Evolutionary conservation across 2,113 vertebrate genomes (phyloP), one percentile per base, ranked within the genome.

Genomic region (Beaufortia kweichowensis): DNA sequence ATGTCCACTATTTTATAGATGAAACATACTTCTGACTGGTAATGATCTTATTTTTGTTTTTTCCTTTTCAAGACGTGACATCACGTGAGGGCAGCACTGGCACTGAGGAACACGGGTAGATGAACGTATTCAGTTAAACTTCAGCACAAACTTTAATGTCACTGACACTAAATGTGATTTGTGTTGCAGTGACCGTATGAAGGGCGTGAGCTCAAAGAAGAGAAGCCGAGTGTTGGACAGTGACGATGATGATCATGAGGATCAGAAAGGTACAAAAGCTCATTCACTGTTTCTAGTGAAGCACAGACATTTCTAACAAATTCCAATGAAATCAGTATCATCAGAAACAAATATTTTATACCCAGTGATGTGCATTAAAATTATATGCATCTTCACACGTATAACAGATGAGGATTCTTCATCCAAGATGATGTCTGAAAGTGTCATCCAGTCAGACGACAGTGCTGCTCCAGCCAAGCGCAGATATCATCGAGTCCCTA

Each of bases 211-310:
- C 0, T 83, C 83, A 2, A 41, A 82, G 29, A 95, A 92, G 88
- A 92, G 94, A 85, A 90, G 78, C 28, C 84, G 93, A 33, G 84
- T 92, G 67, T 77, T 94, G 6, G 89, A 94, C 35, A 92, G 93
- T 0, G 91, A 94, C 10, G 81, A 86, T 5, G 79, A 80, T 15
- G 78, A 75, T 9, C 28, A 75, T 33, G 73, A 72, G 24, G 89
- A 85, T 0, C 88, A 93, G 12, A 84, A 85, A 0, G 88, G 90
- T 91, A 88, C 26, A 67, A 23, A 75, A 75, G 6, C n/a, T 31
- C 4, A 55, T 55, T 6, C n/a, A n/a, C n/a, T n/a, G n/a, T n/a
- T n/a, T n/a, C n/a, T n/a, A n/a, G n/a, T n/a, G n/a, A n/a, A n/a
- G n/a, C n/a, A n/a, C 21, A 12, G 11, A 33, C 1, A 43, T 65